Percentiles rank a stretch among this genome's conserved stretches.
Evolutionary conservation across 92 coral and sea anemone genomes (phyloP).

Genomic region (Epizoanthus illoricatus): DNA sequence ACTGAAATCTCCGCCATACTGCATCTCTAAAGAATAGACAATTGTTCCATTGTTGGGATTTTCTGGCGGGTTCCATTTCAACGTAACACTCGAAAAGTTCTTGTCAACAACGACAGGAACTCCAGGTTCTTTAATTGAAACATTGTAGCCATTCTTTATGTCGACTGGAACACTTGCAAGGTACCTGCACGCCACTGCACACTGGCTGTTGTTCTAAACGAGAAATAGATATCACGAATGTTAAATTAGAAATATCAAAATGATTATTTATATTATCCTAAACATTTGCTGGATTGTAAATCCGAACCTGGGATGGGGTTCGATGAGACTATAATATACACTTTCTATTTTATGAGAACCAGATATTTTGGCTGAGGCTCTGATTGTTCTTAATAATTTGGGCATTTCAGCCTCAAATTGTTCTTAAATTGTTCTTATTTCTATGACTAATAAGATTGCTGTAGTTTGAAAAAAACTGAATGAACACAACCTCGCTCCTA

Average conservation of each 20-base stretch:
- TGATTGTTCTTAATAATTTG: no score
- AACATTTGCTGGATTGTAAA: background rate
- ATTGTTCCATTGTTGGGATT: conserved; percentile 2
- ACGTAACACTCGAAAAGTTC: conserved; percentile 5
- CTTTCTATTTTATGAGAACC: no score
- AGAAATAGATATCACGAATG: background rate
- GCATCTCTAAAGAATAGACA: conserved; percentile 31
- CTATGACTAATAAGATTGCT: no score
- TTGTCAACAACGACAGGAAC: background rate
- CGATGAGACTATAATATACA: no score
- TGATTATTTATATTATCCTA: background rate
- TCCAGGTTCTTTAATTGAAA: background rate
- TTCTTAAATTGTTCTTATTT: no score
- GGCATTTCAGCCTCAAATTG: no score
- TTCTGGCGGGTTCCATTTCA: conserved; percentile 8
- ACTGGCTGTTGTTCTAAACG: background rate
- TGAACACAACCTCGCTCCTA: no score
- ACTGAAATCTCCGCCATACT: background rate
- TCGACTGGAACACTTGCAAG: conserved; percentile 16
- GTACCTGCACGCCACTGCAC: conserved; percentile 21
- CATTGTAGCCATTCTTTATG: background rate
- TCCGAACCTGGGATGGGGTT: no score
- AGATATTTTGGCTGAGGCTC: no score
- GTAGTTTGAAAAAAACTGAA: no score
- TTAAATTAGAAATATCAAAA: background rate